Evolutionary conservation across 1,140 invertebrate species (phyloP), one percentile per base, ranked within the genome.

Genomic region (Drosophila saltans): DNA sequence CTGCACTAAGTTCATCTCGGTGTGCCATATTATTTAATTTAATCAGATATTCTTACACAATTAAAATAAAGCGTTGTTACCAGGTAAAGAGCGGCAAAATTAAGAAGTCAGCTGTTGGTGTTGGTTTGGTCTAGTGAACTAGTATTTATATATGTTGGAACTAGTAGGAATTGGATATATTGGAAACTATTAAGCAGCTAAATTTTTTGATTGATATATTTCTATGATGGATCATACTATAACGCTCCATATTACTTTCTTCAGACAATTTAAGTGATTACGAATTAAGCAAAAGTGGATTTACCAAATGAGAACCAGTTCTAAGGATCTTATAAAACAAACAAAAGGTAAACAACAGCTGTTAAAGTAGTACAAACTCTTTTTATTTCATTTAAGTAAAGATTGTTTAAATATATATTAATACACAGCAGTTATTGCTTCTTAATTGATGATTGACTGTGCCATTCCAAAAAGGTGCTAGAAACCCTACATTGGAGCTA

Each of bases 21-120:
- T 90, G 77, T 3, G 82, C 48, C 91, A 92, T 92, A 74, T 52
- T 75, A 52, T 1, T 36, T 60, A 3, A 1, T 7, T 66, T 10
- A 11, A 56, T 28, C 24, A 41, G 39, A 3, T 30, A 66, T 30
- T 52, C 48, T 9, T 26, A 3, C 0, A 39, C 9, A 3, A 59
- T 21, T 63, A 30, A 16, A 21, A 24, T 2, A 40, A 36, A 59
- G 57, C 57, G 33, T 59, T 52, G 57, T 24, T 39, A 39, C 21
- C n/a, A 40, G 16, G 5, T 7, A 58, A 58, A 58, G 56, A 58
- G 56, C 56, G 56, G 56, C 30, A 58, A 58, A 58, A 58, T 11
- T 36, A 24, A 52, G n/a, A 16, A 16, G 9, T 26, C 28, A 58
- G 56, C 56, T 36, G 28, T 3, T n/a, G 8, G 4, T 28, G 21